Percentiles rank a stretch among this genome's conserved stretches.
These are phyloP conservation scores for Otolemur garnettii DNA, from an alignment of 2,113 vertebrate genomes.

Conservation along the genomic window DNA sequence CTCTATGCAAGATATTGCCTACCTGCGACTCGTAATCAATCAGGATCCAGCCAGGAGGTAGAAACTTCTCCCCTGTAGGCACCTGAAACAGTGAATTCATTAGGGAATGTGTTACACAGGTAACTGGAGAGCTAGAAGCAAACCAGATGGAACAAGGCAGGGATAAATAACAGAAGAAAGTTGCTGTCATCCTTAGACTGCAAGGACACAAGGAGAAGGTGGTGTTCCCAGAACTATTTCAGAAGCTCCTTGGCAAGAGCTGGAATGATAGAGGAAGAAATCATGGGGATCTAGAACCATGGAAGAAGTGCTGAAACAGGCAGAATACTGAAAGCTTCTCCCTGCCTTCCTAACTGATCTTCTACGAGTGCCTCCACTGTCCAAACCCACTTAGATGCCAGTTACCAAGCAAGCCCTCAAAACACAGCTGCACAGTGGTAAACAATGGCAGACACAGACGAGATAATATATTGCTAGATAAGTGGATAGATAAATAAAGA, in stretches of 20 bases:
- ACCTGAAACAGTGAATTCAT: slow-evolving; percentile 2
- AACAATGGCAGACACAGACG: neutral
- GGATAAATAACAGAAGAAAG: slow-evolving; percentile 2
- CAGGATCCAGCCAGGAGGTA: neutral
- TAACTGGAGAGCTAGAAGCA: slow-evolving; percentile 7
- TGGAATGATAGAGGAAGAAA: neutral
- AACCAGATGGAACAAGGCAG: slow-evolving; percentile 20
- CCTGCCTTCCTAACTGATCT: neutral
- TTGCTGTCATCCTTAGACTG: neutral
- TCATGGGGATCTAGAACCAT: neutral
- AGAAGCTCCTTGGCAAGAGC: neutral
- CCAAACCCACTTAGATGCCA: neutral
- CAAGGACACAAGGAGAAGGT: neutral
- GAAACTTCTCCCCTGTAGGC: neutral
- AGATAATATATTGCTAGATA: neutral
- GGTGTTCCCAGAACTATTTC: neutral
- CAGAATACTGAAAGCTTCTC: neutral
- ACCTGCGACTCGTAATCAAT: neutral
- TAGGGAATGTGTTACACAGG: neutral
- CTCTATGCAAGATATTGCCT: neutral
- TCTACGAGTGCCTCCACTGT: neutral
- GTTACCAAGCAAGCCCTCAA: neutral
- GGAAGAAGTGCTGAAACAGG: neutral
- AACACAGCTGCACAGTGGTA: neutral
- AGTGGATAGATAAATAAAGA: neutral